Evolutionary conservation across 2,888 invertebrate species (phyloP).

Genomic region (Caenorhabditis sinica): DNA sequence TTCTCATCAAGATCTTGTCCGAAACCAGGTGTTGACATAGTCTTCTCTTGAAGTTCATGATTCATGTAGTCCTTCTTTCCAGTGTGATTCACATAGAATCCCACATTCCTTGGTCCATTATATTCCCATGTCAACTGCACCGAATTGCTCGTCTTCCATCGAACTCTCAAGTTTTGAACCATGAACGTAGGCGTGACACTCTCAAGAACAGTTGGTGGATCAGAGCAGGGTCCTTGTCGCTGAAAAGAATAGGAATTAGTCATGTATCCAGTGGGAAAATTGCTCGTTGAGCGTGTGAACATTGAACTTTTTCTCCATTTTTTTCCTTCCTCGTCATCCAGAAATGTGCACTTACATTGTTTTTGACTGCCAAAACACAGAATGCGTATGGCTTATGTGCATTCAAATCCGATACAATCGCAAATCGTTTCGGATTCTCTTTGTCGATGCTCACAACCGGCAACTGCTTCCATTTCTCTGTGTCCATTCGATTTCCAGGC

Average conservation of each 20-base stretch:
- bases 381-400: constrained; percentile 83
- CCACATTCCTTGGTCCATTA: constrained; percentile 75
- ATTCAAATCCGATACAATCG: constrained; percentile 72
- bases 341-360: constrained; percentile 76
- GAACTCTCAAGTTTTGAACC: constrained; percentile 78
- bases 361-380: constrained; percentile 82
- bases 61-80: constrained; percentile 81
- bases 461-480: constrained; percentile 77
- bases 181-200: constrained; percentile 78
- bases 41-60: constrained; percentile 77
- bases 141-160: constrained; percentile 81
- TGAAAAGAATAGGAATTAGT: constrained; percentile 66
- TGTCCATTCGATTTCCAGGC: constrained; percentile 74
- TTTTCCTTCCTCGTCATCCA: not conserved
- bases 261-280: constrained; percentile 17
- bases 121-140: constrained; percentile 82
- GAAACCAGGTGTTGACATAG: constrained; percentile 80
- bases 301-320: not conserved
- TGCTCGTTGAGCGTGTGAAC: constrained; percentile 38
- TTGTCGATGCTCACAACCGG: constrained; percentile 77
- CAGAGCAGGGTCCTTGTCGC: constrained; percentile 83
- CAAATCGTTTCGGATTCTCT: constrained; percentile 72
- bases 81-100: constrained; percentile 82
- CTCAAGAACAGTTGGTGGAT: constrained; percentile 80
- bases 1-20: constrained; percentile 73